phyloP scores from a whole-genome alignment of 2,888 invertebrate genomes.

The Ophion ventricosus region DNA sequence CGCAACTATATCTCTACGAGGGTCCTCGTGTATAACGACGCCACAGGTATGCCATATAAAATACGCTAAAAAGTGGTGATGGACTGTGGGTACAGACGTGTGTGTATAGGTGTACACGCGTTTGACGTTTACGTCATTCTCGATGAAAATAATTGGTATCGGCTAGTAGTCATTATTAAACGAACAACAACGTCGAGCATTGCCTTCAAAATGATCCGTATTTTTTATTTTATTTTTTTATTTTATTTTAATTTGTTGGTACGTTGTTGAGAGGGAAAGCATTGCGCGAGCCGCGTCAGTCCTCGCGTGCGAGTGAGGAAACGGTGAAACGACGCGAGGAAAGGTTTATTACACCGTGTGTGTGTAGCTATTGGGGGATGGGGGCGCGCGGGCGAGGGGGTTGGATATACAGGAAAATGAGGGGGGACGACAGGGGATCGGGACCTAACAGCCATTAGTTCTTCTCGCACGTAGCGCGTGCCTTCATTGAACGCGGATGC shows the following conservation, averaged over 20 bases:
- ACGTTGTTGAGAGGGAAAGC: constrained; percentile 24
- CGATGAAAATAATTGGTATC: constrained; percentile 67
- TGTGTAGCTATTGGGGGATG: neutral
- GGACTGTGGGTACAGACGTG: constrained; percentile 9
- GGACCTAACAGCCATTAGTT: constrained; percentile 61
- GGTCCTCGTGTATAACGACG: constrained; percentile 23
- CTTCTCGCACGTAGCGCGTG: constrained; percentile 66
- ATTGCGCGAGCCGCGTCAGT: constrained; percentile 24
- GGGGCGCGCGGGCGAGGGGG: too few relatives aligned
- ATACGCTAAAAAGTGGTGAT: constrained; percentile 37
- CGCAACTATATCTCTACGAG: constrained; percentile 23
- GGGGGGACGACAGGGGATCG: constrained; percentile 25
- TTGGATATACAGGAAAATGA: constrained; percentile 29
- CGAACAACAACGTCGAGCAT: constrained; percentile 47
- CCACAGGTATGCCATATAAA: constrained; percentile 38
- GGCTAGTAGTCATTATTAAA: constrained; percentile 63
- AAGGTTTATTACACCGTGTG: constrained; percentile 60
- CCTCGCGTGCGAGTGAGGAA: constrained; percentile 19
- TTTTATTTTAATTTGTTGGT: constrained; percentile 37
- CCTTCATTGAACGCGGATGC: constrained; percentile 66
- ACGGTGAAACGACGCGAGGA: constrained; percentile 50
- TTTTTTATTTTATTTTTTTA: constrained; percentile 43
- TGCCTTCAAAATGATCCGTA: constrained; percentile 59
- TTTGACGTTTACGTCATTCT: constrained; percentile 65
- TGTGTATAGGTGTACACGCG: constrained; percentile 10